A percentile compares a stretch with the other conserved stretches of the same genome.
These are phyloP conservation scores for Anisognathus igniventris DNA, from an alignment of 2,797 vertebrate genomes.

Conservation along the genomic window DNA sequence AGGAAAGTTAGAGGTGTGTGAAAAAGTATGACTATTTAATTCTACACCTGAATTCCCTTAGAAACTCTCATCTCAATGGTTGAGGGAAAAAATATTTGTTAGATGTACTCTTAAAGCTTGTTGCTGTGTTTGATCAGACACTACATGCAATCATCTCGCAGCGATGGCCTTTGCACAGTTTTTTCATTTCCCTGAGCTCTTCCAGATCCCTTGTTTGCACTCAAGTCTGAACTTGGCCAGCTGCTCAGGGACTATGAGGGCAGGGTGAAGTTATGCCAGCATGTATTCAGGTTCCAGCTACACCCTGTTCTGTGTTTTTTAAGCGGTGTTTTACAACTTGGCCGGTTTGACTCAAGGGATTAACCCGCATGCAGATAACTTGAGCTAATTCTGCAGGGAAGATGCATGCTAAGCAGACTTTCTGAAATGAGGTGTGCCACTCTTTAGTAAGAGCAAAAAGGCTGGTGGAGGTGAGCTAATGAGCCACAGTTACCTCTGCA, in stretches of 20 bases:
- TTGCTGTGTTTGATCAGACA: neutral
- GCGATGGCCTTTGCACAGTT: neutral
- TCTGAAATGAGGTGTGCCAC: neutral
- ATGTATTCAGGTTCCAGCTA: neutral
- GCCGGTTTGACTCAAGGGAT: neutral
- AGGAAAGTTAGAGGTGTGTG: neutral
- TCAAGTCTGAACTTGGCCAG: neutral
- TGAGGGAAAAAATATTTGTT: neutral
- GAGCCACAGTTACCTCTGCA: neutral
- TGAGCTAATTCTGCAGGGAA: neutral
- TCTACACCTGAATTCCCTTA: neutral
- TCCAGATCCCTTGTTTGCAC: neutral
- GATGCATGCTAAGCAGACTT: neutral
- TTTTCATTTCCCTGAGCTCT: neutral
- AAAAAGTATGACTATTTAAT: neutral
- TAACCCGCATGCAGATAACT: neutral
- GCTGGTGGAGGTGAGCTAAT: neutral
- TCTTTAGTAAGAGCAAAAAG: neutral
- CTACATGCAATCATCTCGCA: neutral
- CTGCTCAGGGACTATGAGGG: neutral
- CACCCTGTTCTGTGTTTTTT: neutral
- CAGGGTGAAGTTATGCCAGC: neutral
- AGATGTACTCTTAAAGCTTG: neutral
- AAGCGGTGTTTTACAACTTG: neutral
- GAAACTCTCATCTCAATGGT: neutral